A percentile compares a stretch with the other conserved stretches of the same genome.
phyloP scores from a whole-genome alignment of 2,797 vertebrate genomes.

The Notoglanidium macrostoma region DNA sequence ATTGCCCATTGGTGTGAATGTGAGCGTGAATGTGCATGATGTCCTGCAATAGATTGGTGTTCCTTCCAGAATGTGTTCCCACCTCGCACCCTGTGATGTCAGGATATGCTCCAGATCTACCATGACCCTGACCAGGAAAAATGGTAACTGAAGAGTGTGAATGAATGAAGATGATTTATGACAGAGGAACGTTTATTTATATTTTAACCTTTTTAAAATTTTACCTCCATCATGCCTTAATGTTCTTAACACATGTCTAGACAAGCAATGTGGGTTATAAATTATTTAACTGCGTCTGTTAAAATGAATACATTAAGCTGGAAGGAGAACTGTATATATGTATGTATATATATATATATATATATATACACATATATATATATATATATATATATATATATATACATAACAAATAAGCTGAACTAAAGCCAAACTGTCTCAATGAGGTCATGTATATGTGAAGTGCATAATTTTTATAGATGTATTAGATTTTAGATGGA shows the following conservation, averaged over 20 bases:
- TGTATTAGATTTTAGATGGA: not conserved
- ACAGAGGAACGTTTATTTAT: not conserved
- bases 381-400: no score
- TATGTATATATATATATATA: no score
- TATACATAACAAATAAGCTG: not conserved
- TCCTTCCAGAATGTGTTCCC: not conserved
- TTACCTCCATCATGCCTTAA: not conserved
- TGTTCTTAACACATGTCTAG: not conserved
- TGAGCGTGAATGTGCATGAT: not conserved
- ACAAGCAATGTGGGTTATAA: not conserved
- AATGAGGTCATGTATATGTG: not conserved
- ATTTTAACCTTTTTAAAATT: slow-evolving; percentile 7
- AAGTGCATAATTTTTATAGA: not conserved
- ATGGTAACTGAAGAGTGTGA: not conserved
- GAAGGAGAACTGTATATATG: not conserved
- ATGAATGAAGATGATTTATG: not conserved
- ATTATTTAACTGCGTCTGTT: not conserved
- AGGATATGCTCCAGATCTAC: not conserved
- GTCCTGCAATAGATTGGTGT: not conserved
- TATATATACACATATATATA: no score
- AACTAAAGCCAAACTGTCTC: not conserved
- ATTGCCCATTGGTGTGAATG: not conserved
- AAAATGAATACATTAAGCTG: not conserved
- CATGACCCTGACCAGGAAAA: not conserved
- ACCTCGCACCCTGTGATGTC: not conserved